A percentile compares a stretch with the other conserved stretches of the same genome.
Evolutionary conservation across 2,888 invertebrate genomes (phyloP).

Genomic region (Trileptium ribeirensis): DNA sequence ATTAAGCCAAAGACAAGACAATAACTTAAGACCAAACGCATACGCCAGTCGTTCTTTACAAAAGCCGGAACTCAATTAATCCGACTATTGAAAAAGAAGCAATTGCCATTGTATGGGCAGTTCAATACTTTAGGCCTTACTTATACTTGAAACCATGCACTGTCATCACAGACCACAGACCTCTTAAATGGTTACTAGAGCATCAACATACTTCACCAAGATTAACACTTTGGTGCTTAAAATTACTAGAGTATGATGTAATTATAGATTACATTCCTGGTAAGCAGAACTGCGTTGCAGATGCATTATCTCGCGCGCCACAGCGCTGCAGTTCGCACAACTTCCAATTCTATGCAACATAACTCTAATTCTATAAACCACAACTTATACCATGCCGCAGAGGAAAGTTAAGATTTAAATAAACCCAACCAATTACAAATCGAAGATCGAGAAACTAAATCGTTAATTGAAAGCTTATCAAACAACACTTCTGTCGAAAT

Average conservation of each 20-base stretch:
- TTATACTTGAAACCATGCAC: not conserved
- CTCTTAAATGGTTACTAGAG: not conserved
- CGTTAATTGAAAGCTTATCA: no score
- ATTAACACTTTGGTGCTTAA: not conserved
- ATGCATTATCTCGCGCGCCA: not conserved
- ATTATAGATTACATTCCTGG: not conserved
- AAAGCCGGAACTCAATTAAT: no score
- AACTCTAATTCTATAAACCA: no score
- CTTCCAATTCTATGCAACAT: no score
- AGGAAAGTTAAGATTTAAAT: no score
- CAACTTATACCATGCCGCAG: no score
- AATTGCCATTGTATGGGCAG: not conserved
- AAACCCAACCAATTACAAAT: no score
- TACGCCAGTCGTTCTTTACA: not conserved
- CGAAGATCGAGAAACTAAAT: no score
- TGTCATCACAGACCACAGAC: not conserved
- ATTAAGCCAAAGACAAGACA: not conserved
- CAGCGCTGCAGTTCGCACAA: no score
- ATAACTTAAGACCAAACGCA: not conserved
- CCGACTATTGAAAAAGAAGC: conserved; percentile 1
- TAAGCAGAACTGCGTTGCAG: not conserved
- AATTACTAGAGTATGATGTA: not conserved
- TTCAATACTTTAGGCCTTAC: not conserved
- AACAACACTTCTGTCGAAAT: no score
- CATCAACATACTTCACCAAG: not conserved